Percentiles rank a stretch among this genome's conserved stretches.
Evolutionary conservation across 2,113 vertebrate species (phyloP).

Genomic region (Stegostoma tigrinum): DNA sequence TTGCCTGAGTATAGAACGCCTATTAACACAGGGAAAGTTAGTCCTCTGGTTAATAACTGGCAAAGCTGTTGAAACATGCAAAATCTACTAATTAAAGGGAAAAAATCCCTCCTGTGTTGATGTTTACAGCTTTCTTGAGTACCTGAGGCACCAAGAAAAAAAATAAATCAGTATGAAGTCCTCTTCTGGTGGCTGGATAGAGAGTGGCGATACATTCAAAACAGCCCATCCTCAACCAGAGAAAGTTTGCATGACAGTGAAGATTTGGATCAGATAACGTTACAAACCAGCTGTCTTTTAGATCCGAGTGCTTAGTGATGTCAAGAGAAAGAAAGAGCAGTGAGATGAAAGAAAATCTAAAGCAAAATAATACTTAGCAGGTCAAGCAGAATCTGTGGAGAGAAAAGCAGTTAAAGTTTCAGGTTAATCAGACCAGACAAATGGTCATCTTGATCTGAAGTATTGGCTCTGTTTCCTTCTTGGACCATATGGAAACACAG

Average conservation of each 20-base stretch:
- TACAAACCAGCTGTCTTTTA: background rate
- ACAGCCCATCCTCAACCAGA: background rate
- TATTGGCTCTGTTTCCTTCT: too few relatives aligned
- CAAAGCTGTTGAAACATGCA: conserved; percentile 21
- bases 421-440: background rate
- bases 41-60: background rate
- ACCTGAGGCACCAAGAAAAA: background rate
- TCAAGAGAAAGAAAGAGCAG: background rate
- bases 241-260: background rate
- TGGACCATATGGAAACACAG: too few relatives aligned
- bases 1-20: background rate
- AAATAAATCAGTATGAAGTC: background rate
- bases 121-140: conserved; percentile 11
- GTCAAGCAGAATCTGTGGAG: background rate
- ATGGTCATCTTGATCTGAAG: too few relatives aligned
- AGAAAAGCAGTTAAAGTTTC: background rate
- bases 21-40: background rate
- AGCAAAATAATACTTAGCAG: too few relatives aligned
- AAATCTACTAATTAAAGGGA: conserved; percentile 27
- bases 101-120: conserved; percentile 13
- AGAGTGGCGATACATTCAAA: background rate
- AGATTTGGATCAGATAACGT: background rate
- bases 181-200: background rate
- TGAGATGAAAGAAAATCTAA: background rate
- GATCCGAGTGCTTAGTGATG: background rate